Base-by-base conservation (phyloP, 1,140 invertebrate genomes). In the Drosophila sp. region DNA sequence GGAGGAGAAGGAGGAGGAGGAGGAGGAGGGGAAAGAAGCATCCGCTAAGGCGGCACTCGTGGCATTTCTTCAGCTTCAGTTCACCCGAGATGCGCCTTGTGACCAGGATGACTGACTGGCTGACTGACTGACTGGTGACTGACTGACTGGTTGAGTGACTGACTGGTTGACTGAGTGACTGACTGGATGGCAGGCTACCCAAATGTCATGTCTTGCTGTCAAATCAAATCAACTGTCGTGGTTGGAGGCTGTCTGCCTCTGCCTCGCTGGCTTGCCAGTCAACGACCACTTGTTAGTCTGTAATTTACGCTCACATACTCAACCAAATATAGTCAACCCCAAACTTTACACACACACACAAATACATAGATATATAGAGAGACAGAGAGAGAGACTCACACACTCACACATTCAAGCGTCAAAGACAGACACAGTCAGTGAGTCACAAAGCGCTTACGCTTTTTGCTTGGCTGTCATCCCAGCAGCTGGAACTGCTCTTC, bases 241-340 rank as follows among this genome's bases (percentile, higher is more conserved):
- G 82, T 51, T 78, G 78, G 43, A 38, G 63, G 67, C 66, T 78
- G 82, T 82, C 78, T 87, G 82, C 78, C 75, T 82, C 78, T 87
- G 82, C 78, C 75, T 86, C 72, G 82, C 67, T 89, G 82, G 82
- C 71, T 86, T 86, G 82, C 82, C 82, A 86, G 86, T 86, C 83
- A 89, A 83, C 79, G 83, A 89, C 83, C 83, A 89, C 83, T 89
- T 89, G 83, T 89, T 89, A 89, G 83, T 89, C 83, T 89, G 79
- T 89, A 89, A 89, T 89, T 89, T 87, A 76, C 72, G 59, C 76
- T 72, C 78, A 67, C 59, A 36, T 64, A 59, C 34, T 67, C 66
- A 21, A 9, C 27, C 59, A 63, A 69, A 61, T 34, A 61, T 34
- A 29, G 61, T 38, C 43, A 59, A 48, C 63, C 64, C 53, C 45